phyloP scores from a whole-genome alignment of 2,113 vertebrate species.

The Phylloscopus whistleri region DNA sequence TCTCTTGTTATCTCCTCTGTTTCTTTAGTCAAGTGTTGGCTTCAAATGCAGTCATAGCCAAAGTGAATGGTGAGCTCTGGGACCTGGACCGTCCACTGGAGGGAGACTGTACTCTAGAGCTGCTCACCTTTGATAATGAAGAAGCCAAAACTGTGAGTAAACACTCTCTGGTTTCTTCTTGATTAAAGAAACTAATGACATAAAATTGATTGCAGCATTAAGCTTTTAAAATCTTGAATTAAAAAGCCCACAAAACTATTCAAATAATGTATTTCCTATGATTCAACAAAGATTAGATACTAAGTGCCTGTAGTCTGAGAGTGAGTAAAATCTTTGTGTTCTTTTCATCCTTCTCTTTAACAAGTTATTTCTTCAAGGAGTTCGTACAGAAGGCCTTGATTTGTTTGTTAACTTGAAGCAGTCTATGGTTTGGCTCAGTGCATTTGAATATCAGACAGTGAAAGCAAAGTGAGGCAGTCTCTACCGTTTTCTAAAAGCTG shows the following conservation, averaged over 20 bases:
- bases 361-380: neutral
- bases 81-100: slow-evolving; percentile 78
- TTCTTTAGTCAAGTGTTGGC: slow-evolving; percentile 64
- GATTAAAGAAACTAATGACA: neutral
- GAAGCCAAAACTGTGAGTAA: slow-evolving; percentile 77
- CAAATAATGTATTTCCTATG: neutral
- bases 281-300: neutral
- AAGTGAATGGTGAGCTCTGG: slow-evolving; percentile 75
- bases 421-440: neutral
- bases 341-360: neutral
- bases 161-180: neutral
- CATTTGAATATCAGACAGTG: neutral
- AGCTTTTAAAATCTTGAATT: neutral
- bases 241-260: neutral
- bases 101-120: slow-evolving; percentile 66
- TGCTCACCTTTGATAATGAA: slow-evolving; percentile 74
- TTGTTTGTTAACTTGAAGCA: neutral
- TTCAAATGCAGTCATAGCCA: slow-evolving; percentile 71
- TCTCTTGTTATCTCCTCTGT: neutral
- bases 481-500: neutral
- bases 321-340: neutral
- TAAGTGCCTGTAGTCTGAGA: neutral
- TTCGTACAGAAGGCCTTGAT: neutral
- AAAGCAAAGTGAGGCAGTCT: neutral
- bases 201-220: neutral